A percentile compares a stretch with the other conserved stretches of the same genome.
Evolutionary conservation across 2,113 vertebrate species (phyloP).

Genomic region (Chionis minor): DNA sequence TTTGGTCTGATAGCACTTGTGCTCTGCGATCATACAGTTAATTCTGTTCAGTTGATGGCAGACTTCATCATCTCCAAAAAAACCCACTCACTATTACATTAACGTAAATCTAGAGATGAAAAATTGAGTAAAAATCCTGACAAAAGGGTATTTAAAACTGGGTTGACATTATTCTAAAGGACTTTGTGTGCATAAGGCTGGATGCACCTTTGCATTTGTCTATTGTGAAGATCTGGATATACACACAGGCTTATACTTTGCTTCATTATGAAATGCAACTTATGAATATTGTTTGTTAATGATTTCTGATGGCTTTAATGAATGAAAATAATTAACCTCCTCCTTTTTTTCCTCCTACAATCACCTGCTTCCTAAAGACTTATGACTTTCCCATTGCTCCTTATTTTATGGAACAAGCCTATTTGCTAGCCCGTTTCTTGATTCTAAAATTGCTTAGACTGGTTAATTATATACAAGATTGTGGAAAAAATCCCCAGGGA

Average conservation of each 20-base stretch:
- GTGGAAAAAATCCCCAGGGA: neutral
- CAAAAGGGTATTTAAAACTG: neutral
- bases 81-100: neutral
- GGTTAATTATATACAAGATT: neutral
- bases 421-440: neutral
- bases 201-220: neutral
- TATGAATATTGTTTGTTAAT: neutral
- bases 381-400: fast-evolving
- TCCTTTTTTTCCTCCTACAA: neutral
- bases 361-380: neutral
- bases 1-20: neutral
- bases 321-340: neutral
- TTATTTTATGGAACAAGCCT: neutral
- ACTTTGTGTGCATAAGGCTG: neutral
- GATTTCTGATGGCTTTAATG: neutral
- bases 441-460: neutral
- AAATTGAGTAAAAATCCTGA: neutral
- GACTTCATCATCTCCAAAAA: neutral
- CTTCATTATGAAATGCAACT: neutral
- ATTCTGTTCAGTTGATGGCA: neutral
- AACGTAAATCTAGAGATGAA: neutral
- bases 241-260: neutral
- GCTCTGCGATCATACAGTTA: neutral
- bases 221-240: neutral
- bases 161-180: neutral